Conservation (phyloP, 2,113 vertebrate genomes). For the Otolemur garnettii region DNA sequence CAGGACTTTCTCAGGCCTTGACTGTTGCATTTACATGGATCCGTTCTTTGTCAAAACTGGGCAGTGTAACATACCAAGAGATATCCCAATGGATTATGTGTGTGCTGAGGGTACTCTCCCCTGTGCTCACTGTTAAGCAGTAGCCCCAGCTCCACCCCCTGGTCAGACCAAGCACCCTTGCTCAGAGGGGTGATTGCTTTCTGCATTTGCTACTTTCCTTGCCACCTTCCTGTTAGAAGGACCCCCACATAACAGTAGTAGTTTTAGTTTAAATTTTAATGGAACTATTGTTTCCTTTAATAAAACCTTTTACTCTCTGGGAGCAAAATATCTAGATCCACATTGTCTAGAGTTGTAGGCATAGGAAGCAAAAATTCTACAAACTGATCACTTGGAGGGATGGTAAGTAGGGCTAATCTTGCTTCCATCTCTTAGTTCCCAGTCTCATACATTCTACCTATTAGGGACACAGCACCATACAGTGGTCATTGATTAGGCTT, state of each 20-base stretch:
- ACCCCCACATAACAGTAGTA: neutral
- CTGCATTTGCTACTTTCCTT: neutral
- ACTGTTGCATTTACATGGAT: neutral
- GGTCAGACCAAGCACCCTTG: neutral
- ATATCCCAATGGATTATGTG: neutral
- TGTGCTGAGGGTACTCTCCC: neutral
- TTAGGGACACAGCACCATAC: neutral
- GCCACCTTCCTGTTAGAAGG: neutral
- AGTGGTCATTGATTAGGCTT: neutral
- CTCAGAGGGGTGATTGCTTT: neutral
- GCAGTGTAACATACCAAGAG: neutral
- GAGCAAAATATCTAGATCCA: neutral
- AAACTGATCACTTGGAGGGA: neutral
- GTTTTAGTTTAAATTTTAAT: conserved; percentile 11
- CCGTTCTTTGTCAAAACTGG: neutral
- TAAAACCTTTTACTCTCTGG: neutral
- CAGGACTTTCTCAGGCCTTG: neutral
- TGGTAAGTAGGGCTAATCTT: neutral
- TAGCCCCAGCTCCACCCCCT: neutral
- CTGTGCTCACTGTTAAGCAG: neutral
- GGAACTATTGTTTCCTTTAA: neutral
- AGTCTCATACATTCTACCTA: neutral
- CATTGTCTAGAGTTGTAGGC: neutral
- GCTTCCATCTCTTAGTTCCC: neutral
- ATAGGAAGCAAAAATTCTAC: neutral